A percentile compares a stretch with the other conserved stretches of the same genome.
Evolutionary conservation across 2,888 invertebrate genomes (phyloP).

Genomic region (Dioctria rufipes): DNA sequence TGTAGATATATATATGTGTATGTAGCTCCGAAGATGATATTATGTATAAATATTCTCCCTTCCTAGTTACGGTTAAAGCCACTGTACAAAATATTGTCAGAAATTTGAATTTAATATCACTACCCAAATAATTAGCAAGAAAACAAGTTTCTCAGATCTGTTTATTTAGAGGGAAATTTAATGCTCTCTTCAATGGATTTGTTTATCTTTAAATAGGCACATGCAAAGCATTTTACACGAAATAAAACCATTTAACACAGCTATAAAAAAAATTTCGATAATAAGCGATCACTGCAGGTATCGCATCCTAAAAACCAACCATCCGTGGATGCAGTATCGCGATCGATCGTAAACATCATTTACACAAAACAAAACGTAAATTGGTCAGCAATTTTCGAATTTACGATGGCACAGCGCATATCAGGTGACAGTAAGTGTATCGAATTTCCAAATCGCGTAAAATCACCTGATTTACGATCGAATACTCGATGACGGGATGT

Average conservation of each 20-base stretch:
- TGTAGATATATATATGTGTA: background rate
- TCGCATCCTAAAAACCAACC: background rate
- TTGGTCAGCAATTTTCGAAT: slow-evolving; percentile 35
- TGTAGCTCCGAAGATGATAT: background rate
- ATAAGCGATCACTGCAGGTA: slow-evolving; percentile 24
- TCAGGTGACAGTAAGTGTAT: slow-evolving; percentile 44
- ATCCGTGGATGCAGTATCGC: slow-evolving; percentile 12
- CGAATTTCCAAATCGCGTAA: slow-evolving; percentile 51
- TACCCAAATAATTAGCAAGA: background rate
- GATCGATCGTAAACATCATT: slow-evolving; percentile 8
- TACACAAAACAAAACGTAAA: slow-evolving; percentile 2
- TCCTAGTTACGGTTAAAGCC: too few species aligned
- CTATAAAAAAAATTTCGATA: slow-evolving; percentile 16
- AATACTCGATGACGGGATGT: slow-evolving; percentile 39
- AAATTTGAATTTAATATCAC: slow-evolving; percentile 13
- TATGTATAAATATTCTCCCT: too few species aligned
- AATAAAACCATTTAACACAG: slow-evolving; percentile 3
- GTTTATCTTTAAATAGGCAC: background rate
- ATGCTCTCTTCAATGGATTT: slow-evolving; percentile 7
- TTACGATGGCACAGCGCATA: slow-evolving; percentile 44
- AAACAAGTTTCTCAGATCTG: too few species aligned
- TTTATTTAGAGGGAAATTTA: slow-evolving; percentile 3
- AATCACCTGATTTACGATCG: slow-evolving; percentile 43
- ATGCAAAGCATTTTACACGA: background rate
- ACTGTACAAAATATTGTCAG: background rate